Conservation (phyloP, 2,797 vertebrate genomes). For the Myotis myotis region DNA sequence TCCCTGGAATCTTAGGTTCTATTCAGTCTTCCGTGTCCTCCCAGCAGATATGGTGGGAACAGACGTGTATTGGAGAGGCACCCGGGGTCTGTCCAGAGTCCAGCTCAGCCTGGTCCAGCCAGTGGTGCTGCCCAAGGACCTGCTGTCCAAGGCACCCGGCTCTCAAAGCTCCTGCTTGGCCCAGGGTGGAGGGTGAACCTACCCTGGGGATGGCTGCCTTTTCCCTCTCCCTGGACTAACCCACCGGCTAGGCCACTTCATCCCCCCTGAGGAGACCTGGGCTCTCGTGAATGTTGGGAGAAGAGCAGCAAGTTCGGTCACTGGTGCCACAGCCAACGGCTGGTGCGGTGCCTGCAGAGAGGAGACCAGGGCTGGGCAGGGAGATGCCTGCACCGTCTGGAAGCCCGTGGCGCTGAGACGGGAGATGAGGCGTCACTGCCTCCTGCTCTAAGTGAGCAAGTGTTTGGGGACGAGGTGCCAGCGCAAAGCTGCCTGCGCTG, state of each 20-base stretch:
- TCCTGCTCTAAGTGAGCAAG: conserved; percentile 67
- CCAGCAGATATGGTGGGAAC: no score
- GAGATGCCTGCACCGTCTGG: no score
- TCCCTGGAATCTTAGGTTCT: not conserved
- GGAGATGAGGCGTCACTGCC: not conserved
- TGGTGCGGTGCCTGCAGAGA: not conserved
- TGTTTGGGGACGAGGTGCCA: conserved; percentile 39
- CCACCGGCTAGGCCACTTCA: accelerated
- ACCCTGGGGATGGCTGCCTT: not conserved
- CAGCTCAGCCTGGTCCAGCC: not conserved
- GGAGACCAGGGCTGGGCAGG: not conserved
- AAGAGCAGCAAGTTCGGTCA: accelerated
- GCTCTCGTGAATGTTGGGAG: accelerated
- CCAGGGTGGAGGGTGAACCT: accelerated
- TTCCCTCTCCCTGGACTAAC: not conserved
- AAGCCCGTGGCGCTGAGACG: not conserved
- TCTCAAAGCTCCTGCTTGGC: accelerated
- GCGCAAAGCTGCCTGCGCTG: conserved; percentile 31
- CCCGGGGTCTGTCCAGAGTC: not conserved
- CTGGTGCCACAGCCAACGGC: accelerated
- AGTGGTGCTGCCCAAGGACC: not conserved
- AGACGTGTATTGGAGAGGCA: not conserved
- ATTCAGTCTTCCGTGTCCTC: not conserved
- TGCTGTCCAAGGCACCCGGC: no score
- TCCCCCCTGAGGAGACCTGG: not conserved